These are phyloP conservation scores for Eunapius fragilis DNA, from an alignment of 37 sponge, comb jelly and placozoan genomes.

Conservation along the genomic window DNA sequence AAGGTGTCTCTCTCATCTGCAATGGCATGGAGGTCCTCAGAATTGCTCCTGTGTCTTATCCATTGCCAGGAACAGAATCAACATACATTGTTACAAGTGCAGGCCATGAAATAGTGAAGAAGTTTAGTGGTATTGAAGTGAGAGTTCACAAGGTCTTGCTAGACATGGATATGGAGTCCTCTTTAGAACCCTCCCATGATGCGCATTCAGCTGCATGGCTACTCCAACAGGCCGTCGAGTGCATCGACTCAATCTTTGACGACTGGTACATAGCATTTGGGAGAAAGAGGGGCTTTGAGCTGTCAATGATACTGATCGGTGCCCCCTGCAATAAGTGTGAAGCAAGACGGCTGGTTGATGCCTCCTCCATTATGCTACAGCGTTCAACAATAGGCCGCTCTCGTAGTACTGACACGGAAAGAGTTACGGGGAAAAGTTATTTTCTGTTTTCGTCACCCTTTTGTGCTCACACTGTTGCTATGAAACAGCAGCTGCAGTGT, in stretches of 20 bases:
- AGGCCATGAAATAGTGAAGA: neutral
- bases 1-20: conserved; percentile 63
- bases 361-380: neutral
- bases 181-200: neutral
- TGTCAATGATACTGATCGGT: conserved; percentile 4
- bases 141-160: conserved; percentile 2
- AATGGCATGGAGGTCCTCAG: conserved; percentile 61
- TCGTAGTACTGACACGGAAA: neutral
- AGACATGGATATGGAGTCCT: neutral
- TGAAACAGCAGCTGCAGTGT: conserved; percentile 22
- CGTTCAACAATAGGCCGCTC: neutral
- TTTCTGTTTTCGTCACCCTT: conserved; percentile 53
- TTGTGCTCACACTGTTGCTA: conserved; percentile 6
- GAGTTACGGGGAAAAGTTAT: neutral
- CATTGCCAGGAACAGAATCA: conserved; percentile 29
- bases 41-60: conserved; percentile 33
- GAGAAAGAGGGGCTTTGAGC: conserved; percentile 28
- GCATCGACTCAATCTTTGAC: conserved; percentile 77
- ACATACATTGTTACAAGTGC: conserved; percentile 19
- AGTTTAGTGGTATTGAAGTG: conserved; percentile 44
- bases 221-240: conserved; percentile 58
- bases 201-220: conserved; percentile 67
- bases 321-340: conserved; percentile 52
- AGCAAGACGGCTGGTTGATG: neutral
- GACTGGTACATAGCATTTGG: conserved; percentile 90